Evolutionary conservation across 2,797 vertebrate genomes (phyloP).

Genomic region (Anniella stebbinsi): DNA sequence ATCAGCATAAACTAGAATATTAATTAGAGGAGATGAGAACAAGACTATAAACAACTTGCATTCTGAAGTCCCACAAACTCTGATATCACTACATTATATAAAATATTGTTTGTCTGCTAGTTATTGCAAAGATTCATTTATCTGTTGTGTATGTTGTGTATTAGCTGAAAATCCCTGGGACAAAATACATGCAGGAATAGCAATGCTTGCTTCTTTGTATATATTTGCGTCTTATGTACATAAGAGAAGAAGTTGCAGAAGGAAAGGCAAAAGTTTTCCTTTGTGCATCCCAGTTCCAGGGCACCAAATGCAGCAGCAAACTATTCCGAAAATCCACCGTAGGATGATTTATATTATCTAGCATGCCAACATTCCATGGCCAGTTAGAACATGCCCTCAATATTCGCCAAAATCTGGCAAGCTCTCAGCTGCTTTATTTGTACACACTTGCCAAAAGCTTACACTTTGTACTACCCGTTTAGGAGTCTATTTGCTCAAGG

Average conservation of each 20-base stretch:
- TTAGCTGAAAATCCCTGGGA: neutral
- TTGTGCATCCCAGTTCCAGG: neutral
- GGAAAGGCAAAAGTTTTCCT: neutral
- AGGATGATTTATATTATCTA: neutral
- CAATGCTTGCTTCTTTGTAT: neutral
- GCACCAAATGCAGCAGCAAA: neutral
- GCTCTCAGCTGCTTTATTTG: neutral
- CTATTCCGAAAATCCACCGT: neutral
- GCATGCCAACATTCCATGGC: neutral
- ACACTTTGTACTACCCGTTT: neutral
- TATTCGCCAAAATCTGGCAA: neutral
- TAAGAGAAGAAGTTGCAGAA: neutral
- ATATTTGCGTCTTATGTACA: too few species aligned
- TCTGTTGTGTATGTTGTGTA: neutral
- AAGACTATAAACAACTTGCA: neutral
- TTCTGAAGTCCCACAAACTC: neutral
- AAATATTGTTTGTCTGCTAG: neutral
- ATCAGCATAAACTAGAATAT: neutral
- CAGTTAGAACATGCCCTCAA: neutral
- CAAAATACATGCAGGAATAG: neutral
- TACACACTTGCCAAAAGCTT: neutral
- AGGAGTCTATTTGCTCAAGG: neutral
- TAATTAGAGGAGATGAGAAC: neutral
- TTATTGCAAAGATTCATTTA: neutral
- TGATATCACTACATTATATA: neutral